Base-by-base conservation (phyloP, 1,140 invertebrate genomes). In the Cotesia chilonis region DNA sequence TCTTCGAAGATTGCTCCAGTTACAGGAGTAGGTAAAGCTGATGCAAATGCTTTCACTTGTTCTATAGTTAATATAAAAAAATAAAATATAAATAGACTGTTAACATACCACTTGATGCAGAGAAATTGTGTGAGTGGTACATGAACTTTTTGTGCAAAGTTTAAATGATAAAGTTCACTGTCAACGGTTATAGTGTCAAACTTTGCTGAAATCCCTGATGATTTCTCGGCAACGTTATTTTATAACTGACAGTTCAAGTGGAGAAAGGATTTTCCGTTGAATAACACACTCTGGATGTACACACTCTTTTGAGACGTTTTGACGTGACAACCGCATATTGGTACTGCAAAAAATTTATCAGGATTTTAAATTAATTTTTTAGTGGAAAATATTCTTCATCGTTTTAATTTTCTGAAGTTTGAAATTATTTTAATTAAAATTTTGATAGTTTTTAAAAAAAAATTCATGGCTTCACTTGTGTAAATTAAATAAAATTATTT, bases 201-300 rank as follows among this genome's bases (percentile, higher is more conserved):
- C 4, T 68, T 57, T 52, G 9, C 36, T 37, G 47, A 10, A 67
- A 68, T 68, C 36, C 55, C 66, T 57, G 55, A 68, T 54, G 52
- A 52, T 54, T 38, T 52, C 12, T 38, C 35, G 35, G 20, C 52
- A 28, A 0, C 59, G 54, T 52, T 68, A 68, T 54, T 55, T 12
- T 52, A 9, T 20, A 28, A 68, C 51, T 68, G 52, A 68, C 66
- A 68, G 66, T n/a, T 36, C 54, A 38, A 37, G 47, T 35, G 52
- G 52, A 55, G 66, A 68, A 68, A 68, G 66, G 66, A 68, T 68
- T 68, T 68, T 55, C 66, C 36, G 37, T 35, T 54, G 28, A 47
- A 47, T 47, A 36, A 68, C 54, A 28, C 57, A 9, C 35, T 6
- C 59, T 55, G 7, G 17, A 36, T 37, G 57, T 55, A 68, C 57